Evolutionary conservation across 2,888 invertebrate species (phyloP).

Genomic region (Deilephila elpenor): DNA sequence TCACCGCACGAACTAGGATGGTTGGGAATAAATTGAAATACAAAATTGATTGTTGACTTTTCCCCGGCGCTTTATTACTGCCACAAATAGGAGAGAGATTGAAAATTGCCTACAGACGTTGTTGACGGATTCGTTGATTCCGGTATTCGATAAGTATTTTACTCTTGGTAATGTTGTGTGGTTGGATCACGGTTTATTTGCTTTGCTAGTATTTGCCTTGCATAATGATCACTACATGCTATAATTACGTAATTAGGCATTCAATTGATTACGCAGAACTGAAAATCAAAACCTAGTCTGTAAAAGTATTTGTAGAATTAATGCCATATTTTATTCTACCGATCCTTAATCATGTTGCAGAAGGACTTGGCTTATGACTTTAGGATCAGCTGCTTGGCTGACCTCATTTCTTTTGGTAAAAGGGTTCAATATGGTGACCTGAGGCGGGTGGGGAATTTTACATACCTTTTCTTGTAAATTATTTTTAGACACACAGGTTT

Average conservation of each 20-base stretch:
- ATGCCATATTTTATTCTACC: no score
- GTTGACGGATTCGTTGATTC: conserved; percentile 56
- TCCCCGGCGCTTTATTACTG: conserved; percentile 83
- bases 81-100: conserved; percentile 83
- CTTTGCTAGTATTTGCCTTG: neutral
- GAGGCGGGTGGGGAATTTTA: no score
- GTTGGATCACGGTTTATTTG: neutral
- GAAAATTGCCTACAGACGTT: conserved; percentile 77
- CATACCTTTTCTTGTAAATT: no score
- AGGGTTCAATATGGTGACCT: no score
- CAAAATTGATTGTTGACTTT: conserved; percentile 85
- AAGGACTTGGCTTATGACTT: no score
- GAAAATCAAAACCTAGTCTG: neutral
- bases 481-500: no score
- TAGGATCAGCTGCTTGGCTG: no score
- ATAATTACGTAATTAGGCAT: neutral
- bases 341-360: no score
- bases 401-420: no score
- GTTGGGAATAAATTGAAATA: conserved; percentile 85
- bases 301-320: neutral
- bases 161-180: conserved; percentile 30
- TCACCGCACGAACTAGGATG: conserved; percentile 83
- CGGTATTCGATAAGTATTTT: conserved; percentile 32
- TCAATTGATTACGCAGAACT: neutral
- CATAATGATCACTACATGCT: neutral